Base-by-base conservation (phyloP, 2,888 invertebrate genomes). In the Ecliptopera silaceata region DNA sequence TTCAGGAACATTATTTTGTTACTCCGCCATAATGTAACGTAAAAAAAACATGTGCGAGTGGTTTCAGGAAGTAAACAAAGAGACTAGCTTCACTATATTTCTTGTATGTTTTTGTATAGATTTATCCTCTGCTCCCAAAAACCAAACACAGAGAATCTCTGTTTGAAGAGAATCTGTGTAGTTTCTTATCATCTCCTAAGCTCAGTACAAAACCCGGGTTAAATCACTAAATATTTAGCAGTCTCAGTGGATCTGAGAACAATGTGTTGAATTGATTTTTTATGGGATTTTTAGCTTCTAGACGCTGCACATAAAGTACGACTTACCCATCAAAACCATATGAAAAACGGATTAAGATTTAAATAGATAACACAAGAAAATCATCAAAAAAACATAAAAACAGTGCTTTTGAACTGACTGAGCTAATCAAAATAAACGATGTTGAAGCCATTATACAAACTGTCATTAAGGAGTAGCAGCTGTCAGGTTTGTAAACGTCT, bases 401-500 rank as follows among this genome's bases (percentile, higher is more conserved):
- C 13, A 8, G 8, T 8, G 10, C 26, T 44, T 42, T 18, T 11
- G n/a, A 39, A 59, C 38, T 17, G 49, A 50, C 36, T 44, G 32
- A 42, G 32, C 42, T 51, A 59, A 49, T 61, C 59, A 64, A 55
- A 64, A 59, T 53, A 59, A 53, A 63, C 49, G 44, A 49, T 51
- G 51, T 18, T 32, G 39, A 59, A 55, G 52, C 55, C 36, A 56
- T 45, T 26, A 47, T 8, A 39, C 12, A 10, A 49, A 49, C 31
- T 49, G 41, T 41, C 41, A 41, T 64, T 64, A 52, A 53, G 51
- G 13, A 51, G 46, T 45, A 56, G 47, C 55, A 32, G 55, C 59
- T 59, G 64, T 61, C 64, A 64, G 52, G 61, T 55, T 52, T 55
- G 45, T 64, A 61, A 64, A 59, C 41, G 43, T 52, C 53, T 55